phyloP scores from a whole-genome alignment of 2,797 vertebrate genomes.

The Acestrorhynchus altus region DNA sequence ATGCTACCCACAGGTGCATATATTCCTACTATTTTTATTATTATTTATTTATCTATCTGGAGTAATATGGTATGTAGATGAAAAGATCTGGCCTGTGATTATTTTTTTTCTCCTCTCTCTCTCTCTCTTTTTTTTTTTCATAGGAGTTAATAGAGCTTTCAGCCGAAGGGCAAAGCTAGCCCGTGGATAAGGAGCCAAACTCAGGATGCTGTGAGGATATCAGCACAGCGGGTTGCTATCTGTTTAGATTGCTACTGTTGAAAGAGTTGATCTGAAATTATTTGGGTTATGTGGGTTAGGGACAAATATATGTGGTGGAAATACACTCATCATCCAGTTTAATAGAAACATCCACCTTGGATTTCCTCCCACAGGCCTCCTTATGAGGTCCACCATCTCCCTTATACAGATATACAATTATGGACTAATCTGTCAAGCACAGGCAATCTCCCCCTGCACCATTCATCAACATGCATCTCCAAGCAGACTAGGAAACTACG shows the following conservation, averaged over 20 bases:
- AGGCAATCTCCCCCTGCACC: too few relatives aligned
- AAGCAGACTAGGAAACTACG: too few relatives aligned
- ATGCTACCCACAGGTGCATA: conserved; percentile 35
- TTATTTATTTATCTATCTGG: conserved; percentile 19
- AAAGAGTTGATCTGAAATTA: neutral
- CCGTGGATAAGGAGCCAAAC: conserved; percentile 2
- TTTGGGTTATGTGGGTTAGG: neutral
- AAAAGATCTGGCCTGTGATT: conserved; percentile 22
- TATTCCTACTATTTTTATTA: conserved; percentile 28
- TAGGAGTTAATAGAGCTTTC: conserved; percentile 44
- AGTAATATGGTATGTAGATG: conserved; percentile 26
- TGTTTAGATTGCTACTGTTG: neutral
- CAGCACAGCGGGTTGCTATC: neutral
- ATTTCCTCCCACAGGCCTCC: neutral
- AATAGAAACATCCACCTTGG: neutral
- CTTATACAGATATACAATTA: too few relatives aligned
- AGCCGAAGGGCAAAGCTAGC: neutral
- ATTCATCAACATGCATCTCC: too few relatives aligned
- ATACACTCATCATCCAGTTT: neutral
- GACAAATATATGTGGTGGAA: neutral
- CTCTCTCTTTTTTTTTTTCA: neutral
- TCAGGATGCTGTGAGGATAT: neutral
- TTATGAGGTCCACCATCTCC: neutral
- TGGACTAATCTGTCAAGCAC: too few relatives aligned
- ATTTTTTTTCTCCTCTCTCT: too few relatives aligned